Evolutionary conservation across 1,140 invertebrate genomes (phyloP).

Genomic region (Zaprionus taronus): DNA sequence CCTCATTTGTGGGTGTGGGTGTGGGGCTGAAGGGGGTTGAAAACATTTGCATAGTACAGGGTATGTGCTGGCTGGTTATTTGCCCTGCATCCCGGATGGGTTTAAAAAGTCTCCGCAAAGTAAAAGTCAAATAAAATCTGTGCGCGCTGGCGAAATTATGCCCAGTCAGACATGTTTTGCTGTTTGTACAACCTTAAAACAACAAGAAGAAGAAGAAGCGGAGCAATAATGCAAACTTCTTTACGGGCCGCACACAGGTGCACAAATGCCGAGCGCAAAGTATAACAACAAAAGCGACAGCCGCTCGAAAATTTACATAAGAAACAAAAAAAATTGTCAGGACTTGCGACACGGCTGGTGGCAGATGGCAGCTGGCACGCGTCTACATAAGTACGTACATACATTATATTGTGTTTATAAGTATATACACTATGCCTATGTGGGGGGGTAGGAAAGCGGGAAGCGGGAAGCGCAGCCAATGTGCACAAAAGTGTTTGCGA

Average conservation of each 20-base stretch:
- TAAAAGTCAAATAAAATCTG: conserved; percentile 57
- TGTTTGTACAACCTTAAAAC: conserved; percentile 51
- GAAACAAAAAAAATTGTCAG: conserved; percentile 61
- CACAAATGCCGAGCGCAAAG: conserved; percentile 54
- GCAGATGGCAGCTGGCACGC: conserved; percentile 46
- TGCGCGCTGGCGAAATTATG: conserved; percentile 38
- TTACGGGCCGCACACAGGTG: conserved; percentile 60
- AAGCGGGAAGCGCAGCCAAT: conserved; percentile 18
- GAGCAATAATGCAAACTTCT: conserved; percentile 44
- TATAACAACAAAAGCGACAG: conserved; percentile 48
- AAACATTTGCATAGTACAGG: neutral
- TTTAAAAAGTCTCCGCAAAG: conserved; percentile 38
- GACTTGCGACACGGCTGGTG: conserved; percentile 39
- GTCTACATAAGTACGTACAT: conserved; percentile 36
- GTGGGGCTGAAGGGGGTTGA: neutral
- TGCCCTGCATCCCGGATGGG: conserved; percentile 19
- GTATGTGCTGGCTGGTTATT: conserved; percentile 13
- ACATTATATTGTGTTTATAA: conserved; percentile 18
- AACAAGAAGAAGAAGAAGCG: conserved; percentile 13
- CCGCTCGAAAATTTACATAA: conserved; percentile 70
- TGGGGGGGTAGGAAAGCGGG: neutral
- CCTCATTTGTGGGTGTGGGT: neutral
- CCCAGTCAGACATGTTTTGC: conserved; percentile 44
- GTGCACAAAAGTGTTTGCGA: conserved; percentile 48
- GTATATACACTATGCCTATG: neutral